phyloP scores from a whole-genome alignment of 1,140 invertebrate species.

The Chironomus tepperi region DNA sequence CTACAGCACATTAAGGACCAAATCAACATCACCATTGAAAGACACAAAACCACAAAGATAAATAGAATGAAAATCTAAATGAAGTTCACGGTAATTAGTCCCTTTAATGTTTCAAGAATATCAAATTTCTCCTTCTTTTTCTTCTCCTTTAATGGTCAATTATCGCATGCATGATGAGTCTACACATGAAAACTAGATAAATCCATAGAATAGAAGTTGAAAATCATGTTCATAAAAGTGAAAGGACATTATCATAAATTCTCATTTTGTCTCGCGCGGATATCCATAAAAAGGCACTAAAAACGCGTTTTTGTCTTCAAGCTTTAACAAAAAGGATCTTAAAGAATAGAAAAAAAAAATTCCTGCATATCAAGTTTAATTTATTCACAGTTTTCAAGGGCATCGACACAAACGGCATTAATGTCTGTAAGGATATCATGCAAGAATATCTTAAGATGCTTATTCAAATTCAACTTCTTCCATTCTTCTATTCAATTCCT shows the following conservation, averaged over 20 bases:
- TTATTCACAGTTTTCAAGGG: constrained; percentile 5
- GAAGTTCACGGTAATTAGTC: not conserved
- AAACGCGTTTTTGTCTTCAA: not conserved
- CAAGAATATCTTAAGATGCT: not conserved
- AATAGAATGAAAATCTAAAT: not conserved
- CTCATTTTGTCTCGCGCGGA: not conserved
- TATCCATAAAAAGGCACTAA: not conserved
- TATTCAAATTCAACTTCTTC: constrained; percentile 19
- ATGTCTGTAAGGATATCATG: not conserved
- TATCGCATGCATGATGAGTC: constrained; percentile 9
- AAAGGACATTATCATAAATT: constrained; percentile 4
- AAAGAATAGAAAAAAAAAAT: not conserved
- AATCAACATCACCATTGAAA: no score
- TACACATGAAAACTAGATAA: not conserved
- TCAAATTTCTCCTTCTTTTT: constrained; percentile 15
- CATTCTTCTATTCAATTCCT: not conserved
- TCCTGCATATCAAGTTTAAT: constrained; percentile 16
- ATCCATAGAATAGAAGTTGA: not conserved
- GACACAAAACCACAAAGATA: no score
- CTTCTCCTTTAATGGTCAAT: not conserved
- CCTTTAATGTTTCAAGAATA: not conserved
- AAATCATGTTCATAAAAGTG: not conserved
- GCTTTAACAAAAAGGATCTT: not conserved
- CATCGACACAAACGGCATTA: not conserved
- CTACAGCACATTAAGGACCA: no score